Percentiles rank a stretch among this genome's conserved stretches.
Conservation (phyloP, 1,140 invertebrate species). For the Laodelphax striatellus region DNA sequence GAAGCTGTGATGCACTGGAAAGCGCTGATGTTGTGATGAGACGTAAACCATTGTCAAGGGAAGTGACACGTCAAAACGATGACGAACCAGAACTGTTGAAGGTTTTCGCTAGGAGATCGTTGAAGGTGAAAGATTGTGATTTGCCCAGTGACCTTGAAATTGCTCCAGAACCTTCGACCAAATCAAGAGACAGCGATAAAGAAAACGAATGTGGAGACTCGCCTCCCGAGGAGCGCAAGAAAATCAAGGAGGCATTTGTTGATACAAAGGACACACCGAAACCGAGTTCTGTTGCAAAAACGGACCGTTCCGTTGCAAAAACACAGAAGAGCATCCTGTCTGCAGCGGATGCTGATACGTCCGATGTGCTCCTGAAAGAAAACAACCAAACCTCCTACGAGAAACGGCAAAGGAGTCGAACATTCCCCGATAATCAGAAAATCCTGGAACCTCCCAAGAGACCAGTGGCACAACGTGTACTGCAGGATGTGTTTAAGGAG, state of each 20-base stretch:
- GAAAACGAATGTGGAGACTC: slow-evolving; percentile 39
- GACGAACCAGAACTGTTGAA: slow-evolving; percentile 66
- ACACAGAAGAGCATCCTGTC: slow-evolving; percentile 12
- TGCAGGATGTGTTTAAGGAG: slow-evolving; percentile 6
- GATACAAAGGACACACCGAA: slow-evolving; percentile 4
- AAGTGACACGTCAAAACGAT: slow-evolving; percentile 39
- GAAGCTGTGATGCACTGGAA: slow-evolving; percentile 9
- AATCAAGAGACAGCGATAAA: slow-evolving; percentile 51
- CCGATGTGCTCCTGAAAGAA: slow-evolving; percentile 4
- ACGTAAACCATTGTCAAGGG: slow-evolving; percentile 25
- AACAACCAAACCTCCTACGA: slow-evolving; percentile 11
- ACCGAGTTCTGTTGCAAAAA: neutral
- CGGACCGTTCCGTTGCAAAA: neutral
- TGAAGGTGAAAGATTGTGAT: slow-evolving; percentile 52
- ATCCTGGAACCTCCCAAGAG: slow-evolving; percentile 7
- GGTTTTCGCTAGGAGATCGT: slow-evolving; percentile 61
- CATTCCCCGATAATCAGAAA: slow-evolving; percentile 2
- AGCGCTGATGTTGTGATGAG: slow-evolving; percentile 13
- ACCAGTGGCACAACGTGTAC: slow-evolving; percentile 1
- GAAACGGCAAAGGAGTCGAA: slow-evolving; percentile 15
- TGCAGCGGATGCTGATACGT: neutral
- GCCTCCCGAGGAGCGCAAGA: slow-evolving; percentile 10
- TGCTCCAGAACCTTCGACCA: neutral
- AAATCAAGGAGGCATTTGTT: slow-evolving; percentile 7
- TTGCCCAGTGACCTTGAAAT: slow-evolving; percentile 1